Evolutionary conservation across 2,797 vertebrate genomes (phyloP).

Genomic region (Phrynocephalus forsythii): DNA sequence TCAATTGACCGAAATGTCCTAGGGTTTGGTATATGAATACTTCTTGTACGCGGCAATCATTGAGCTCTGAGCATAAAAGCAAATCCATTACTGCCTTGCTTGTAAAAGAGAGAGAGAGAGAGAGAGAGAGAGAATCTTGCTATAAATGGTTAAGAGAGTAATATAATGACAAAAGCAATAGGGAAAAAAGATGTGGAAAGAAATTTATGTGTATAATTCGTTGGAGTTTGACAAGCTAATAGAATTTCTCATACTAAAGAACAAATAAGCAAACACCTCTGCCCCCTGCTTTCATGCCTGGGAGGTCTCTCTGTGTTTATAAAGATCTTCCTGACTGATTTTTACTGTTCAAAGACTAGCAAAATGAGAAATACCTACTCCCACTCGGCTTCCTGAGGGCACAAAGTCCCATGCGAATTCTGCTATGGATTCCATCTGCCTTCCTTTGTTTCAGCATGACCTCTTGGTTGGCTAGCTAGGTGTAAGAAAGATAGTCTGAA

Average conservation of each 20-base stretch:
- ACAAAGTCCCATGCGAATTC: background rate
- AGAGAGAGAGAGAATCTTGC: background rate
- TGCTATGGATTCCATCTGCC: background rate
- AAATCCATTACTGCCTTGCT: background rate
- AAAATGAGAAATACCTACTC: background rate
- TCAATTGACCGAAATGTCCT: constrained; percentile 23
- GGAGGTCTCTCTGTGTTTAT: background rate
- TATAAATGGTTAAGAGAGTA: background rate
- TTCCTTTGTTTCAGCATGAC: background rate
- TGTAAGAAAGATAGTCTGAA: background rate
- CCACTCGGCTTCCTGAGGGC: background rate
- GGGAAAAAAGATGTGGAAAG: background rate
- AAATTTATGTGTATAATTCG: background rate
- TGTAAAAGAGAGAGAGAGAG: background rate
- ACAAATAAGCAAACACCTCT: background rate
- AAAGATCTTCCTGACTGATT: background rate
- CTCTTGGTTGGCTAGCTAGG: background rate
- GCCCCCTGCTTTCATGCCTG: background rate
- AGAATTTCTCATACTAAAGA: background rate
- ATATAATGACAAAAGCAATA: background rate
- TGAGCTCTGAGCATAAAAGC: constrained; percentile 36
- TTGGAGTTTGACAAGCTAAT: background rate
- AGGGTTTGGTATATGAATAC: background rate
- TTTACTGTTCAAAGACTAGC: background rate
- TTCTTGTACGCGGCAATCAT: background rate